Conservation (phyloP, 2,888 invertebrate species). For the Dolichopus griseipennis region DNA sequence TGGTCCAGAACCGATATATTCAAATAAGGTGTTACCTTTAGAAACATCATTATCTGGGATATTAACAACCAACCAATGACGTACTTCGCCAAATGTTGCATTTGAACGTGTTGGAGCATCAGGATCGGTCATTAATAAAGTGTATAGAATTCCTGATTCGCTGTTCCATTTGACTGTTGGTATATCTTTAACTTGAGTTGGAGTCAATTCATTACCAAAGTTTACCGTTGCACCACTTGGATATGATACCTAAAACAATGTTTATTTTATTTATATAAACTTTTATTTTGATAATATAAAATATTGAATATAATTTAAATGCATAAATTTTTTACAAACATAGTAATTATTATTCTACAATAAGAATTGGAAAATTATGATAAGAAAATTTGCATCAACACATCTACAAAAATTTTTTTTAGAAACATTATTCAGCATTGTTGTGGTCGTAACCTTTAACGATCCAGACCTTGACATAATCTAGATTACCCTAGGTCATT, state of each 20-base stretch:
- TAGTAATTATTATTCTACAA: no score
- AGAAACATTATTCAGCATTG: no score
- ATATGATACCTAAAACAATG: slow-evolving; percentile 24
- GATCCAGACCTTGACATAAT: no score
- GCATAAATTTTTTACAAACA: no score
- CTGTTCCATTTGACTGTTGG: slow-evolving; percentile 25
- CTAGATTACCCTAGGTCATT: no score
- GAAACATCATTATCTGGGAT: slow-evolving; percentile 60
- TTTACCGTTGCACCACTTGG: slow-evolving; percentile 41
- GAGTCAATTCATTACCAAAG: slow-evolving; percentile 60
- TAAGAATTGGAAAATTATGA: no score
- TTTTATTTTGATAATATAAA: no score
- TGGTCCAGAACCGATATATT: slow-evolving; percentile 74
- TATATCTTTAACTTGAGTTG: slow-evolving; percentile 45
- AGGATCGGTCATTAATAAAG: slow-evolving; percentile 53
- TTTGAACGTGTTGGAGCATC: slow-evolving; percentile 70
- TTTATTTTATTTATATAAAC: no score
- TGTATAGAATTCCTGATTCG: slow-evolving; percentile 23
- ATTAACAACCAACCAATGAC: slow-evolving; percentile 79
- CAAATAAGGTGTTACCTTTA: slow-evolving; percentile 63
- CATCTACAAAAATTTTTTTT: no score
- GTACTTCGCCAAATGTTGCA: slow-evolving; percentile 72
- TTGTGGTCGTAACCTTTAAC: no score
- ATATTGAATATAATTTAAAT: no score
- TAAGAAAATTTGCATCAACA: no score